Evolutionary conservation across 2,797 vertebrate genomes (phyloP), one percentile per base, ranked within the genome.

Genomic region (Pipistrellus nathusii): DNA sequence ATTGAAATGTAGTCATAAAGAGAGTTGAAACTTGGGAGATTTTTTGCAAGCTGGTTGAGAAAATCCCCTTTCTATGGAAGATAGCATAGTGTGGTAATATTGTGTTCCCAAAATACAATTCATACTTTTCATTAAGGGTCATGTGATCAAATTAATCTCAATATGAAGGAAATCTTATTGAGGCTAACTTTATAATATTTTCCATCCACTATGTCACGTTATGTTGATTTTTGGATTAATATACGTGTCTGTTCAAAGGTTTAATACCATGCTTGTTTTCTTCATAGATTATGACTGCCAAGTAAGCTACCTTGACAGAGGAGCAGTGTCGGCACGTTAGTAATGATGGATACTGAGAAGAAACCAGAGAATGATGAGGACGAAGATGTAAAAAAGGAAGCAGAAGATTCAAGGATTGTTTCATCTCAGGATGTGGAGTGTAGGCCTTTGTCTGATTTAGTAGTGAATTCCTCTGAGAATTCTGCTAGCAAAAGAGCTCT

Each of bases 271-370:
- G 48, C 77, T 92, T 71, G 9, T 96, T 91, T 96, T 44, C 93
- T 97, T 97, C 91, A 20, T 91, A 98, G 98, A 83, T 89, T 83
- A 82, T 64, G 97, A 57, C 64, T 95, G 72, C 89, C 55, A 82
- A 66, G 97, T 97, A 97, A 94, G 81, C 57, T 85, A 9, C 69
- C 73, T 10, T 21, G 72, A 83, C 93, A 88, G 55, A 77, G 90
- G 73, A 77, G 17, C 38, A 3, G 84, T 41, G 5, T 9, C 46
- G 20, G 81, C 81, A 25, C 85, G 88, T 91, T 69, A 41, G 83
- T 94, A 85, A 96, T 84, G 81, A 98, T 98, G 98, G 97, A 98
- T 90, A 71, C 46, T 4, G 97, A 97, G 30, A 96, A 97, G 95
- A 97, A 94, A 21, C 97, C 94, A 12, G 97, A 97, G 85, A 95